These are phyloP conservation scores for Phaonia tiefii DNA, from an alignment of 2,888 invertebrate genomes.

Conservation along the genomic window DNA sequence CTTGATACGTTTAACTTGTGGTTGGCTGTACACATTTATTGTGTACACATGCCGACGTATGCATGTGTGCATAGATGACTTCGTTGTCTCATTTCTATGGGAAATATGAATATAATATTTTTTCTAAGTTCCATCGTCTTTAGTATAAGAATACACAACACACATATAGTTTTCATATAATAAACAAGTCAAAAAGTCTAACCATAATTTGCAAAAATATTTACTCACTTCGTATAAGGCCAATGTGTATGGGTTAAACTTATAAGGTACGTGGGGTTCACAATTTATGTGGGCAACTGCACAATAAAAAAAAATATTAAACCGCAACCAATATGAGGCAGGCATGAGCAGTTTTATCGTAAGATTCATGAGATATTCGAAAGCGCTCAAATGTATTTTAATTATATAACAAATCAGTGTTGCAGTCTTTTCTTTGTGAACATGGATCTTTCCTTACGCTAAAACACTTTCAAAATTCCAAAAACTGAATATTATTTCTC, in stretches of 20 bases:
- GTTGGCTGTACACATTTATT: background rate
- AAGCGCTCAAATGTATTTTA: too few species aligned
- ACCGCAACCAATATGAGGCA: too few species aligned
- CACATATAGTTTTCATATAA: slow-evolving; percentile 63
- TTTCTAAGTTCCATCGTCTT: slow-evolving; percentile 24
- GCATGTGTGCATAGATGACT: background rate
- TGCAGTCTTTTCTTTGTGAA: too few species aligned
- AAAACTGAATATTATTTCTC: too few species aligned
- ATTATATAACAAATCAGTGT: too few species aligned
- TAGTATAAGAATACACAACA: too few species aligned
- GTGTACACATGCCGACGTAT: background rate
- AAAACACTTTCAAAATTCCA: too few species aligned
- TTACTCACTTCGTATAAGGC: slow-evolving; percentile 65
- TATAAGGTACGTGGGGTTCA: slow-evolving; percentile 51
- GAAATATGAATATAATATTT: slow-evolving; percentile 21
- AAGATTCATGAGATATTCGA: too few species aligned
- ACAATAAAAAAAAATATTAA: background rate
- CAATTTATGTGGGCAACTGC: background rate
- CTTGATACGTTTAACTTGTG: background rate
- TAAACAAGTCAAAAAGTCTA: slow-evolving; percentile 79
- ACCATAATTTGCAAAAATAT: slow-evolving; percentile 77
- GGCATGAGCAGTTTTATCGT: background rate
- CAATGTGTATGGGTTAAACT: slow-evolving; percentile 63
- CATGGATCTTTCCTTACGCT: too few species aligned
- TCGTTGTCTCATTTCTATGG: background rate